Percentiles rank a stretch among this genome's conserved stretches.
Evolutionary conservation across 1,140 invertebrate species (phyloP).

Genomic region (Coptotermes formosanus): DNA sequence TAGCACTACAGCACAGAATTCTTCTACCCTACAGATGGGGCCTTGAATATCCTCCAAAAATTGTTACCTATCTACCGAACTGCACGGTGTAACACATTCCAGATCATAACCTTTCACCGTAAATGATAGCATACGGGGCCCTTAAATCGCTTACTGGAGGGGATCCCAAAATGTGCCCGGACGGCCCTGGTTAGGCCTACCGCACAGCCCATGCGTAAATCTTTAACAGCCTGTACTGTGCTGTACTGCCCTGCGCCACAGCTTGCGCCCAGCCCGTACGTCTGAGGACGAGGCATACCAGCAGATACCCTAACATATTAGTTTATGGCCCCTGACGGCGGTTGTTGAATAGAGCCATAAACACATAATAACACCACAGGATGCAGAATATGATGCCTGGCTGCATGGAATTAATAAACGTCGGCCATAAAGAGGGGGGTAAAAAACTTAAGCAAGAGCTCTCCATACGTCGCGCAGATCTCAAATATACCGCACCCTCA

Average conservation of each 20-base stretch:
- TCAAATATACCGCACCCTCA: background rate
- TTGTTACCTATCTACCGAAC: no score
- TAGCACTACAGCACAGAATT: no score
- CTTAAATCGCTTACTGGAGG: no score
- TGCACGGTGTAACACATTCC: no score
- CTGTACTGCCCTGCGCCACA: background rate
- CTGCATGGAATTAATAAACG: conserved; percentile 16
- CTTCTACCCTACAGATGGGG: no score
- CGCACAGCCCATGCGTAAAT: background rate
- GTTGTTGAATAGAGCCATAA: conserved; percentile 19
- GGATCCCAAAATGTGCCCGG: no score
- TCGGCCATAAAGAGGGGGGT: background rate
- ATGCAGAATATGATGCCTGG: background rate
- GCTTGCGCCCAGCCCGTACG: background rate
- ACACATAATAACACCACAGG: conserved; percentile 16
- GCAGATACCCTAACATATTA: conserved; percentile 7
- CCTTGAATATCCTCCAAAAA: no score
- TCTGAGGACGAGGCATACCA: background rate
- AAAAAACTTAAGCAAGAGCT: background rate
- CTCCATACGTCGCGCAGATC: background rate
- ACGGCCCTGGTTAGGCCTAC: background rate
- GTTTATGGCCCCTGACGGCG: background rate
- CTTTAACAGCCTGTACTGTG: background rate
- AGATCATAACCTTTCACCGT: no score
- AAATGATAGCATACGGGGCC: no score